These are phyloP conservation scores for Nesoenas mayeri DNA, from an alignment of 2,113 vertebrate species.

Conservation along the genomic window DNA sequence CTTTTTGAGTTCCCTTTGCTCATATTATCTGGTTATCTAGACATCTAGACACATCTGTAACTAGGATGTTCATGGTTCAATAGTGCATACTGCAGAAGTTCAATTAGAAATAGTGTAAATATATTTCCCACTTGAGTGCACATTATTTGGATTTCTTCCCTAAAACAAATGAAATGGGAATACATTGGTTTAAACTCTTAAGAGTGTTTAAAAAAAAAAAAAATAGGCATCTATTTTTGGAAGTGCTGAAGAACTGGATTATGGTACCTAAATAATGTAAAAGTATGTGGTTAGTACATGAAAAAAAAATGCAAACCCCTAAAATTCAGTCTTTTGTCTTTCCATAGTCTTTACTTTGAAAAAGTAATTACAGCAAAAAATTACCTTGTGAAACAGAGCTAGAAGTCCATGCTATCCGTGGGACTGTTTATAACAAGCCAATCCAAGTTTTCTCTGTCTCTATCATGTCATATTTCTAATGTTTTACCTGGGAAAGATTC, in stretches of 20 bases:
- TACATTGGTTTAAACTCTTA: neutral
- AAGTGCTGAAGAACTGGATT: neutral
- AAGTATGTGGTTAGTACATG: neutral
- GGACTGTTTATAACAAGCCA: neutral
- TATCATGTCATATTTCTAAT: rapidly evolving
- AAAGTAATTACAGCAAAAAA: neutral
- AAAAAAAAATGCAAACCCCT: rapidly evolving
- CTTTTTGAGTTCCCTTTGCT: neutral
- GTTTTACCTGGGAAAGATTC: neutral
- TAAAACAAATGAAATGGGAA: neutral
- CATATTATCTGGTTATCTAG: neutral
- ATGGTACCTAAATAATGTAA: neutral
- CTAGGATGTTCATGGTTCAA: neutral
- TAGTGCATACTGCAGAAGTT: neutral
- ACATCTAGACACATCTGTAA: neutral
- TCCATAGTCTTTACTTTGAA: neutral
- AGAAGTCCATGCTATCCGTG: neutral
- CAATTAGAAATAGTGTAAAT: neutral
- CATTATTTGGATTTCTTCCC: neutral
- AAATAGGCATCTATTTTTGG: neutral
- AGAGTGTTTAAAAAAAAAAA: neutral
- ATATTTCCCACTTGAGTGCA: neutral
- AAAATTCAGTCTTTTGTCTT: neutral
- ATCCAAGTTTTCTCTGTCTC: neutral
- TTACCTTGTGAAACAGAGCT: neutral